Base-by-base conservation (phyloP, 2,113 vertebrate species). In the Rhinoderma darwinii region DNA sequence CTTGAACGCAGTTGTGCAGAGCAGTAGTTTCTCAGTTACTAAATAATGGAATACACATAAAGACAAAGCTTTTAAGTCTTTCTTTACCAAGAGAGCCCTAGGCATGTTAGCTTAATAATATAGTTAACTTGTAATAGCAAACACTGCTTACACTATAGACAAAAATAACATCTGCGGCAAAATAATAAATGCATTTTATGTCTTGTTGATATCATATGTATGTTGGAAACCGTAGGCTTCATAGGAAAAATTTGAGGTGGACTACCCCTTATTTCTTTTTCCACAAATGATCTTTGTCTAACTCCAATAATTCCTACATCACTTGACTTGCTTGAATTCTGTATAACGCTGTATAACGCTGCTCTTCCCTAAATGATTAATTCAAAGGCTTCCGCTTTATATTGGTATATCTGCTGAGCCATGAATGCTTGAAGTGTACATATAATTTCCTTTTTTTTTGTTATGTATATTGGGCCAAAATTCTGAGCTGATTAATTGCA, bases 251-350 rank as follows among this genome's bases (percentile, higher is more conserved):
- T 8, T 7, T 20, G 7, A 20, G 66, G 2, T 70, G 32, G 18
- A 70, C 17, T 35, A 37, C 30, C 9, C 66, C 32, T 14, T 63
- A 30, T 70, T 37, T 70, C 1, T 35, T 8, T 37, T 70, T 68
- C 17, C 32, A 35, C 66, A 70, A 70, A 70, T 70, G 66, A 70
- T 37, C 32, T 66, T 15, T 59, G 20, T 20, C n/a, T 61, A n/a
- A 61, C 32, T 20, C 20, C 30, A 70, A 35, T 70, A 37, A 20
- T 8, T 15, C 66, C 18, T 18, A 9, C 17, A 70, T 32, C 66
- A 37, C 66, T 37, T 70, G 66, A 70, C 10, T 37, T 70, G 6
- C 66, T 70, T 70, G 30, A 70, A 70, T 70, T 70, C 35, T 70
- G 30, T 70, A 70, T 70, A 70, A 32, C 2, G 30, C 35, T 70